Base-by-base conservation (phyloP, 1,140 invertebrate genomes). In the Diuraphis noxia region DNA sequence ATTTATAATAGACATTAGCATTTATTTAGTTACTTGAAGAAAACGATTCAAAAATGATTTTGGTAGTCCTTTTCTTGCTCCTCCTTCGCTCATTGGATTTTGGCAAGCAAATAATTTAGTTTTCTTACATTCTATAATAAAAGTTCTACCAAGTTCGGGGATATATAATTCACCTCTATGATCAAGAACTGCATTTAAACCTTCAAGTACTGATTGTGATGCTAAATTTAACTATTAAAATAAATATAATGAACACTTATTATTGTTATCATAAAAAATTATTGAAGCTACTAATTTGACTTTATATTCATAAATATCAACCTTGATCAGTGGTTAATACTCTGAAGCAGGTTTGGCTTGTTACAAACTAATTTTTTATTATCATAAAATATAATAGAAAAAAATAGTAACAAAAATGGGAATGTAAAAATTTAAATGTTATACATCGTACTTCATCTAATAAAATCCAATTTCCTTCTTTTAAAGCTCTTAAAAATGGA, bases 31-130 rank as follows among this genome's bases (percentile, higher is more conserved):
- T 93, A 96, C 98, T 95, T 99, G 98, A 38, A 98, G 99, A 93
- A 99, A 99, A 93, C 99, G 96, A 94, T 99, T 99, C 0, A 99
- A 94, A 93, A 99, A 99, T 2, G 99, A 99, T 93, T 97, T 96
- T 0, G 99, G 99, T 82, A 99, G 94, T 21, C 99, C 99, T 94
- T 99, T 96, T 92, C 99, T 95, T 3, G 97, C 98, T 5, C 99
- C 98, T 52, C 99, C 99, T 95, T 99, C 98, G 93, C 96, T 96
- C n/a, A 98, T 94, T 1, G 99, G 99, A 95, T 99, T 99, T 94
- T 99, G 99, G 94, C 98, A 99, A 23, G 97, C 99, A 94, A 99
- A 99, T 63, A 99, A 96, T 93, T 97, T 96, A 0, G 98, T 99
- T 72, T 94, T 92, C 93, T 93, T 91, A 41, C 95, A 93, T 92